Base-by-base conservation (phyloP, 2,113 vertebrate species). In the Cottus gobio region DNA sequence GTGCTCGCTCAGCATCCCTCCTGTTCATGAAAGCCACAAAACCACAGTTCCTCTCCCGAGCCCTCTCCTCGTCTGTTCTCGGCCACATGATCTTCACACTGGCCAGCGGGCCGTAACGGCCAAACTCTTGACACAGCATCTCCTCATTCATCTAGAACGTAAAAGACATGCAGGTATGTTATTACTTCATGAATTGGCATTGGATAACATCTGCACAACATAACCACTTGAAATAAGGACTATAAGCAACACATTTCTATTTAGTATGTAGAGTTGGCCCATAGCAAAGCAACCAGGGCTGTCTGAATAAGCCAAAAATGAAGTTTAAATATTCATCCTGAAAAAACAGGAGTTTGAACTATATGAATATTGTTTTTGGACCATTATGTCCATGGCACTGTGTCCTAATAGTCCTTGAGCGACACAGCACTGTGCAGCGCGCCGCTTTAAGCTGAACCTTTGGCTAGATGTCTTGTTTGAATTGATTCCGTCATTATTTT, bases 21-120 rank as follows among this genome's bases (percentile, higher is more conserved):
- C 98, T 96, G 85, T 97, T 98, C 98, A 99, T 99, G 93, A 99
- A 99, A 42, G 98, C 98, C 91, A 99, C 98, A 94, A 99, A 99
- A 69, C 98, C 98, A 93, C 98, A 99, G 90, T 99, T 99, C 90
- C 98, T 97, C 88, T 99, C 98, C 90, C 98, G 96, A 72, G 98
- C 98, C 93, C 98, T 96, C 91, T 99, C 98, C 93, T 99, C 98
- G 82, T 99, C 98, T 20, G 98, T 99, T 94, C 98, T 95, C 11
- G 98, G 98, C 98, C 98, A 99, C 98, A 99, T 99, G 90, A 99
- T 99, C 94, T 99, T 99, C 88, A 99, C 98, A 82, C 98, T 99
- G 1, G 98, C 98, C 91, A 99, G 92, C 0, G 98, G 98, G 62
- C 98, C 98, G 80, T 98, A 99, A 64, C 97, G 96, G 57, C 98